phyloP scores from a whole-genome alignment of 2,797 vertebrate genomes.

The Clarias pachynema region DNA sequence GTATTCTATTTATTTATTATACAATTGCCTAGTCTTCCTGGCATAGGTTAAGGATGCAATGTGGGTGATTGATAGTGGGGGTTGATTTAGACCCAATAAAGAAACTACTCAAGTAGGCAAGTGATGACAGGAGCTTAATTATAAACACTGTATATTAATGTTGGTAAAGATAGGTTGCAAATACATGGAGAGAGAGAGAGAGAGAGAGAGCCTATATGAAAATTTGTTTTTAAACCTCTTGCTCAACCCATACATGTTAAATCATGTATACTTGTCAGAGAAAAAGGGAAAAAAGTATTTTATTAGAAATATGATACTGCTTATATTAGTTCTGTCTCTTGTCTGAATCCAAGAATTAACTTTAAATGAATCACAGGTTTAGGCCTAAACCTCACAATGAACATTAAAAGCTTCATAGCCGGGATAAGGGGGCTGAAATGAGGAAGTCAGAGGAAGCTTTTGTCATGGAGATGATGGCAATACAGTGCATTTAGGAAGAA shows the following conservation, averaged over 20 bases:
- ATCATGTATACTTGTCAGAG: constrained; percentile 7
- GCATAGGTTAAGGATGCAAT: no score
- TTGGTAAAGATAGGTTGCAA: not conserved
- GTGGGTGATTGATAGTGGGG: not conserved
- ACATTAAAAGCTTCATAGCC: not conserved
- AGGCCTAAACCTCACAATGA: not conserved
- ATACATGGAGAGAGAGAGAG: constrained; percentile 14
- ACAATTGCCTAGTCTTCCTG: no score
- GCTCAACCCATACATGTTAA: constrained; percentile 31
- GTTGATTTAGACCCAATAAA: not conserved
- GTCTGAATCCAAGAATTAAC: constrained; percentile 24
- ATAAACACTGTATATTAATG: not conserved
- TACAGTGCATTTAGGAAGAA: not conserved
- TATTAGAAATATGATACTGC: constrained; percentile 21
- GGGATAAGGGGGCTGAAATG: not conserved
- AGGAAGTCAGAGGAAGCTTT: not conserved
- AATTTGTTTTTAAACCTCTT: constrained; percentile 20
- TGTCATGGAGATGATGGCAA: not conserved
- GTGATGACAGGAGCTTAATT: not conserved
- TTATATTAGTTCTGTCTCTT: constrained; percentile 29
- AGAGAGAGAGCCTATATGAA: not conserved
- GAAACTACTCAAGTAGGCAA: not conserved
- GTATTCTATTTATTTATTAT: no score
- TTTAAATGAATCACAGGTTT: constrained; percentile 31
- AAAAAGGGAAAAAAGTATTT: constrained; percentile 13